phyloP scores from a whole-genome alignment of 2,113 vertebrate species.

The Formicarius rufipectus region DNA sequence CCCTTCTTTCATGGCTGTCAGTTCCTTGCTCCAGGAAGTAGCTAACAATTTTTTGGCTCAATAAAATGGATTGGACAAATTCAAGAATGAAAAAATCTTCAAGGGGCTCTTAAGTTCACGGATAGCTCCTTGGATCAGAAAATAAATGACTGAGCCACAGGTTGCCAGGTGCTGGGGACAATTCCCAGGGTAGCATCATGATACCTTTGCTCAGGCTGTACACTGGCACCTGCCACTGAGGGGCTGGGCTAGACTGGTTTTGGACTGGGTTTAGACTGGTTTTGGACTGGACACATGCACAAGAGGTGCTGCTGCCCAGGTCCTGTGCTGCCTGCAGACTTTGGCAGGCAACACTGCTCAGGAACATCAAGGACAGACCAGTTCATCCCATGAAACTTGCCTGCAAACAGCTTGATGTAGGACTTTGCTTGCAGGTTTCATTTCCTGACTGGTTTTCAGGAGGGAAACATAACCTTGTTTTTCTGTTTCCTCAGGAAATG shows the following conservation, averaged over 20 bases:
- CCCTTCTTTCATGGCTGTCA: neutral
- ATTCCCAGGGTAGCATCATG: neutral
- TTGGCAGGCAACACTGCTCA: neutral
- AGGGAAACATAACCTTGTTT: neutral
- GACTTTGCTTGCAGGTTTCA: neutral
- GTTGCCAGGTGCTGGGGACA: neutral
- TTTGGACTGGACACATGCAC: fast-evolving
- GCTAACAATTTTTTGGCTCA: neutral
- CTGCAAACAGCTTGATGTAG: neutral
- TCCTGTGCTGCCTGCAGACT: neutral
- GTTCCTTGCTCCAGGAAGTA: neutral
- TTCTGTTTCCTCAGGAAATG: conserved; percentile 84
- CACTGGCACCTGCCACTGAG: fast-evolving
- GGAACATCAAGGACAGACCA: neutral
- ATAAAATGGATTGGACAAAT: neutral
- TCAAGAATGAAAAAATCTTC: neutral
- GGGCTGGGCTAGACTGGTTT: neutral
- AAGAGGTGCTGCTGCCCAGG: neutral
- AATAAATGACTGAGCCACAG: neutral
- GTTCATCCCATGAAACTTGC: neutral
- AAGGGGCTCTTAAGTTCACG: neutral
- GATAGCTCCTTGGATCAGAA: neutral
- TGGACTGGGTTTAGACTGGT: neutral
- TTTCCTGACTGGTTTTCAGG: neutral
- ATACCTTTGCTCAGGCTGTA: neutral